Conservation (phyloP, 35 echinoderm and acorn worm genomes). For the Stichopus chloronotus region DNA sequence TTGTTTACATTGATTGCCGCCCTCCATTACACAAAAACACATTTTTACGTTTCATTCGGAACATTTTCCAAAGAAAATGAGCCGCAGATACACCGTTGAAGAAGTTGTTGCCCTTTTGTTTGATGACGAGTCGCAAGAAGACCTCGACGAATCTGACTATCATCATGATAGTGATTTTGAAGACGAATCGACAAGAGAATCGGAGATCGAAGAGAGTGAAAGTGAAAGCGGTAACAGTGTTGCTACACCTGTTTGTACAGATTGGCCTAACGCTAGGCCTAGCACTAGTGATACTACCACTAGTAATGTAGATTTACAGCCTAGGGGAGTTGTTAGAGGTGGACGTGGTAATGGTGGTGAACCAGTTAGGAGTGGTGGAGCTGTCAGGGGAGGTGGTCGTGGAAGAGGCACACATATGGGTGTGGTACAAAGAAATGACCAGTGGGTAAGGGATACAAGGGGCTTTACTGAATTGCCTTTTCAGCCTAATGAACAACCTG, state of each 20-base stretch:
- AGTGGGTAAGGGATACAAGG: conserved; percentile 10
- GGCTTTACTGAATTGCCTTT: conserved; percentile 27
- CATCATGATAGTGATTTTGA: conserved; percentile 12
- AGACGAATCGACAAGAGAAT: too few species aligned
- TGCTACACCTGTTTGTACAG: too few species aligned
- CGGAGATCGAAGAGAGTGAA: too few species aligned
- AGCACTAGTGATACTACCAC: too few species aligned
- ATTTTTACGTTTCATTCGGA: conserved; percentile 1
- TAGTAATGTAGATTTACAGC: conserved; percentile 25
- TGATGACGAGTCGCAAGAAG: not conserved
- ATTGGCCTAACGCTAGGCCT: too few species aligned
- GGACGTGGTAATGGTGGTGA: conserved; percentile 13
- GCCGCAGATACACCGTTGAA: conserved; percentile 3
- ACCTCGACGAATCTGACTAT: not conserved
- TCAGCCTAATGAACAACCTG: conserved; percentile 52
- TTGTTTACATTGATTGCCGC: conserved; percentile 10
- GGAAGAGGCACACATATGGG: not conserved
- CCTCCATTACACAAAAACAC: not conserved
- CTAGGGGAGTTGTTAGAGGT: not conserved
- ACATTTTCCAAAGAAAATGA: conserved; percentile 6
- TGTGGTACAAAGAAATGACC: conserved; percentile 13
- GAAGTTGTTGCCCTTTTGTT: not conserved
- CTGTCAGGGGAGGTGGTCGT: conserved; percentile 12
- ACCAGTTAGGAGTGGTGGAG: conserved; percentile 11
- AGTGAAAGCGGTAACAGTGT: too few species aligned